Evolutionary conservation across 2,888 invertebrate genomes (phyloP).

Genomic region (Oxystoma pomonae): DNA sequence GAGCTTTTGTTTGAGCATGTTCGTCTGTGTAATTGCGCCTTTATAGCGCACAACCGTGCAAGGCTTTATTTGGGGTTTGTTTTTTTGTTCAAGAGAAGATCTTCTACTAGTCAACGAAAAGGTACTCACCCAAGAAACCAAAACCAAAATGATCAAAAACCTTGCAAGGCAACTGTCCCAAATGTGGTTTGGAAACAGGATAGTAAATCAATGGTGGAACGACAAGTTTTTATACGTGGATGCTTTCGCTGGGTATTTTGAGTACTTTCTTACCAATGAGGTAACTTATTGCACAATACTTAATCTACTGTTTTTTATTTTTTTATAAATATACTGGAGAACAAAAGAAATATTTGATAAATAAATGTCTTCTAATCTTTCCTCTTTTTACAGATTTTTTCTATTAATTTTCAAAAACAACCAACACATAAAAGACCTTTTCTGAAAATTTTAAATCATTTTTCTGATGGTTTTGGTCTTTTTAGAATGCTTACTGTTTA

Average conservation of each 20-base stretch:
- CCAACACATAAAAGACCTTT: too few species aligned
- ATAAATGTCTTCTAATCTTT: slow-evolving; percentile 60
- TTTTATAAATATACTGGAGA: too few species aligned
- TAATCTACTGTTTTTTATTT: too few species aligned
- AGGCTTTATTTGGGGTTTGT: too few species aligned
- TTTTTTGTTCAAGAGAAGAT: neutral
- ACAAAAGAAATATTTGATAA: slow-evolving; percentile 58
- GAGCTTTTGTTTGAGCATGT: too few species aligned
- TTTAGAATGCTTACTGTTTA: slow-evolving; percentile 25
- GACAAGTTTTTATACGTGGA: slow-evolving; percentile 68
- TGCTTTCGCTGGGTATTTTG: slow-evolving; percentile 70
- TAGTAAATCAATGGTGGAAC: slow-evolving; percentile 74
- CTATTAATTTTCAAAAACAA: too few species aligned
- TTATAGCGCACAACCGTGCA: too few species aligned
- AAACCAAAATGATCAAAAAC: slow-evolving; percentile 57
- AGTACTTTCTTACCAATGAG: slow-evolving; percentile 53
- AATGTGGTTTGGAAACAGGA: slow-evolving; percentile 78
- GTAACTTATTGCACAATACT: too few species aligned
- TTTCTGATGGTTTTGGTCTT: slow-evolving; percentile 29
- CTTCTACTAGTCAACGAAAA: slow-evolving; percentile 50
- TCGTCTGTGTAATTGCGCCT: too few species aligned
- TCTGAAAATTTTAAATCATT: too few species aligned
- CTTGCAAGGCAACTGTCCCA: slow-evolving; percentile 78
- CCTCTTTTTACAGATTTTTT: too few species aligned
- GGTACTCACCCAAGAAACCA: slow-evolving; percentile 50